Evolutionary conservation across 2,113 vertebrate genomes (phyloP).

Genomic region (Phrynosoma blainvillii): DNA sequence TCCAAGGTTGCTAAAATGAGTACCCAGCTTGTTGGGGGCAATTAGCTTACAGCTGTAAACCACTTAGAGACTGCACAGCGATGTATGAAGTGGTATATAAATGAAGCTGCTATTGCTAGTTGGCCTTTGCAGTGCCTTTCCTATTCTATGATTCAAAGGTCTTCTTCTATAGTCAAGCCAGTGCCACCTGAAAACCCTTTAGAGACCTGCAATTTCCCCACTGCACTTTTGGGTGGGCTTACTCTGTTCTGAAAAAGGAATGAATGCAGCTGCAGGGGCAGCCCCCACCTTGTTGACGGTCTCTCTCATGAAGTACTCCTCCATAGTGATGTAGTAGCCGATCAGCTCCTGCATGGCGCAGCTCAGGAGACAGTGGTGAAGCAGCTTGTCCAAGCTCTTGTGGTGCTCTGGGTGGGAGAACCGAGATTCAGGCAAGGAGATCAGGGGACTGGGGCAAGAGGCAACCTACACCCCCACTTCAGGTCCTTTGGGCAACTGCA

Average conservation of each 20-base stretch:
- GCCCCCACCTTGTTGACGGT: conserved; percentile 92
- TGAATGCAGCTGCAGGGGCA: neutral
- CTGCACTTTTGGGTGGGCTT: no score
- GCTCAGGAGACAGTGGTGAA: conserved; percentile 92
- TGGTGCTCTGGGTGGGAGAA: conserved; percentile 85
- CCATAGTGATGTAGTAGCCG: conserved; percentile 97
- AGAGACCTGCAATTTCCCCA: no score
- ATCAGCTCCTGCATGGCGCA: conserved; percentile 96
- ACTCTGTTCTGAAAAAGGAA: neutral
- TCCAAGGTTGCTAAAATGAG: no score
- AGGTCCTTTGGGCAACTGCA: no score
- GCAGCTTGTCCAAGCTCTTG: conserved; percentile 89
- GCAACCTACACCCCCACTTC: no score
- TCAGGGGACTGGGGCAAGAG: neutral
- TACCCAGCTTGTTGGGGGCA: no score
- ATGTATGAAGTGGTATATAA: no score
- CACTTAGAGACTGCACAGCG: no score
- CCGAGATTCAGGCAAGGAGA: neutral
- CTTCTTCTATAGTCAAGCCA: neutral
- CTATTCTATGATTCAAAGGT: neutral
- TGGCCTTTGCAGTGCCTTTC: neutral
- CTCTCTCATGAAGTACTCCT: conserved; percentile 98
- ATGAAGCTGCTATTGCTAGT: no score
- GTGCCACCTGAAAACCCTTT: no score
- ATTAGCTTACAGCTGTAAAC: no score